Percentiles rank a stretch among this genome's conserved stretches.
Evolutionary conservation across 2,888 invertebrate species (phyloP).

Genomic region (Julus scanicus): DNA sequence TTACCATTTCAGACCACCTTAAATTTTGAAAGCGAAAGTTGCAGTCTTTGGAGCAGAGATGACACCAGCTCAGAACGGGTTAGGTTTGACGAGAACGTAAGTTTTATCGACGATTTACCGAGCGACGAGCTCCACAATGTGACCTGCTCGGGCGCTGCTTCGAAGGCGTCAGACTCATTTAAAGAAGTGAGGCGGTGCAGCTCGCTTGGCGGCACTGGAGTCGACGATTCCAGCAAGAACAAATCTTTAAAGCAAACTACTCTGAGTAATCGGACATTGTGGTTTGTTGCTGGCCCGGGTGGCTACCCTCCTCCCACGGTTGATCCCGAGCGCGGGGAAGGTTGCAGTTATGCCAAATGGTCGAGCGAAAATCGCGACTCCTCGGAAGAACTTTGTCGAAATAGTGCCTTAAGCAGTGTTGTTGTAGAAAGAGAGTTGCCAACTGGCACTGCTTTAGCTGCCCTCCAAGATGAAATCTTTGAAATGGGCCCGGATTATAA

Average conservation of each 20-base stretch:
- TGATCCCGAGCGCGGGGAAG: background rate
- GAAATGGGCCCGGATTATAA: slow-evolving; percentile 26
- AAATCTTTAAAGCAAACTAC: background rate
- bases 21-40: slow-evolving; percentile 63
- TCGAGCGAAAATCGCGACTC: background rate
- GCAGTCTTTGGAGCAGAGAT: slow-evolving; percentile 63
- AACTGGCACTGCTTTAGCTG: slow-evolving; percentile 1
- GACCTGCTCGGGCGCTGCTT: slow-evolving; percentile 23
- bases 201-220: background rate
- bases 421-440: background rate
- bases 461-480: slow-evolving; percentile 21
- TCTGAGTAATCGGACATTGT: slow-evolving; percentile 19
- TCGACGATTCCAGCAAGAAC: slow-evolving; percentile 1
- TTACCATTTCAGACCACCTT: background rate
- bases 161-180: background rate
- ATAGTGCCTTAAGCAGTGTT: slow-evolving; percentile 34
- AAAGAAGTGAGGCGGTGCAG: background rate
- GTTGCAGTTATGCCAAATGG: slow-evolving; percentile 28
- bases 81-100: slow-evolving; percentile 75
- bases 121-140: slow-evolving; percentile 52
- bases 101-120: slow-evolving; percentile 67
- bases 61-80: slow-evolving; percentile 71
- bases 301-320: background rate
- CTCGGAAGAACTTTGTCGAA: slow-evolving; percentile 3
- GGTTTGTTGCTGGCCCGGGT: slow-evolving; percentile 12